Percentiles rank a stretch among this genome's conserved stretches.
Conservation (phyloP, 2,797 vertebrate species). For the Ptychadena robeensis region DNA sequence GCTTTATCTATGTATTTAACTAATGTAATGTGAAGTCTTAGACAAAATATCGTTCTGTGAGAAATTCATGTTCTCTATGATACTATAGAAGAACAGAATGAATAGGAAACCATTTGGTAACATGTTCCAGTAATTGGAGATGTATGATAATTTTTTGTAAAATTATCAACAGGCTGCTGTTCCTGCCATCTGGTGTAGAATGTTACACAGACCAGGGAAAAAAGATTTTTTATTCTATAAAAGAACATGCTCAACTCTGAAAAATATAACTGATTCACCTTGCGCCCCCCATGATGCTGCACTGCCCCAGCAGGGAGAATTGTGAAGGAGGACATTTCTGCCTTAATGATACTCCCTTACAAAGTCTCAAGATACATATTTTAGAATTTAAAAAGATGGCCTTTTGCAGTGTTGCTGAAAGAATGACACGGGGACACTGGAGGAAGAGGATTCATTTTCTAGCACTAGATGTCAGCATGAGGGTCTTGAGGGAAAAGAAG, state of each 20-base stretch:
- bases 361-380: no score
- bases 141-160: not conserved
- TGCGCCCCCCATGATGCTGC: no score
- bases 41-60: not conserved
- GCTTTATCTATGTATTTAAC: not conserved
- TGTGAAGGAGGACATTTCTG: no score
- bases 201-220: not conserved
- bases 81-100: not conserved
- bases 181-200: not conserved
- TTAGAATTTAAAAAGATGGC: no score
- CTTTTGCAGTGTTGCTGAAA: no score
- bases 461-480: no score
- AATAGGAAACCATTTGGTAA: not conserved
- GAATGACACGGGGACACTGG: no score
- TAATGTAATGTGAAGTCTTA: not conserved
- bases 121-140: not conserved
- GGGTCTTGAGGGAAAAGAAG: no score
- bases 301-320: no score
- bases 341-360: no score
- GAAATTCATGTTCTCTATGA: not conserved
- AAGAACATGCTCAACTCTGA: not conserved
- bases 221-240: not conserved
- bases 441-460: no score
- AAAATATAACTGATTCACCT: no score
- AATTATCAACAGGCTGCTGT: not conserved